Evolutionary conservation across 2,888 invertebrate genomes (phyloP).

Genomic region (Ochropacha duplaris): DNA sequence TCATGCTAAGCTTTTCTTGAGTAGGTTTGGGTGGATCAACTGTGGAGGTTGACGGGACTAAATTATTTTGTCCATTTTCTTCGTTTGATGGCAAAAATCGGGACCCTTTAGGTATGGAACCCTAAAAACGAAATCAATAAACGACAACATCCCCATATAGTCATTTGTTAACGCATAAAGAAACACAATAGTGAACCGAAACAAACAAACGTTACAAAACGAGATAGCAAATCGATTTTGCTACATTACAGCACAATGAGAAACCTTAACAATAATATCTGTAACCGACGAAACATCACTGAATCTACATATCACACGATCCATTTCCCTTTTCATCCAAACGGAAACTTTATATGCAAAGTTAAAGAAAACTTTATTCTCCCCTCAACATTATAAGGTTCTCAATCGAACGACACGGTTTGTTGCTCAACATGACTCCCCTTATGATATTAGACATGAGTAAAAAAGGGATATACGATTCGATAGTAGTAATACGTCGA

Average conservation of each 20-base stretch:
- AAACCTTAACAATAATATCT: conserved; percentile 8
- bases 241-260: conserved; percentile 4
- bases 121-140: neutral
- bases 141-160: neutral
- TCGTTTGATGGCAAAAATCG: no score
- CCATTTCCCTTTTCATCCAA: conserved; percentile 11
- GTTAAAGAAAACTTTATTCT: neutral
- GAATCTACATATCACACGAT: conserved; percentile 16
- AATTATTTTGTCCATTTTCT: no score
- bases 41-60: no score
- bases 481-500: conserved; percentile 1
- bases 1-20: no score
- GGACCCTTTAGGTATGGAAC: no score
- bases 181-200: neutral
- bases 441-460: conserved; percentile 3
- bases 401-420: neutral
- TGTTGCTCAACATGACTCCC: neutral
- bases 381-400: neutral
- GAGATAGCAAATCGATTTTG: conserved; percentile 9
- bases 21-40: no score
- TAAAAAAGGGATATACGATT: conserved; percentile 2
- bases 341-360: conserved; percentile 6
- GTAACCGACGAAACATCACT: conserved; percentile 7
- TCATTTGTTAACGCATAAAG: neutral
- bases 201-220: conserved; percentile 1